phyloP scores from a whole-genome alignment of 1,140 invertebrate genomes.

The Batillaria attramentaria region DNA sequence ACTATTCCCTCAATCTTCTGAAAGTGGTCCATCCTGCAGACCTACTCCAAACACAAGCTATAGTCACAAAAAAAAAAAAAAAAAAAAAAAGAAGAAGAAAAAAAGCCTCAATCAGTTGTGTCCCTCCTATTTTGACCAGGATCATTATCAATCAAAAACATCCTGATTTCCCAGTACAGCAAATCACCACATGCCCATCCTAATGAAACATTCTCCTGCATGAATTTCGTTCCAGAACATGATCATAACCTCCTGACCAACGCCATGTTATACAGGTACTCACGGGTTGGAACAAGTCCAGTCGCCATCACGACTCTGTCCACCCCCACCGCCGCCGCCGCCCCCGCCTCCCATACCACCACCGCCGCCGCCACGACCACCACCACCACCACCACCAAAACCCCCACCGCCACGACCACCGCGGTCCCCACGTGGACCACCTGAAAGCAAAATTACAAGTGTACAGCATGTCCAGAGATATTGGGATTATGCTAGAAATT shows the following conservation, averaged over 20 bases:
- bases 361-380: constrained; percentile 42
- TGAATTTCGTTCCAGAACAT: no score
- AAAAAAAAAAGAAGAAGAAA: no score
- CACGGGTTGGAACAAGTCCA: constrained; percentile 87
- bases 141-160: no score
- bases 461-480: no score
- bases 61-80: no score
- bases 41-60: no score
- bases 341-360: constrained; percentile 42
- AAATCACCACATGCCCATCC: not conserved
- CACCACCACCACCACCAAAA: constrained; percentile 7
- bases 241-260: not conserved
- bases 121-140: not conserved
- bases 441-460: no score
- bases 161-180: no score
- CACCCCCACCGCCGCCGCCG: constrained; percentile 50
- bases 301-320: constrained; percentile 77
- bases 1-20: no score
- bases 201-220: not conserved
- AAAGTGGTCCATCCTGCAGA: no score
- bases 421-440: constrained; percentile 27
- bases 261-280: constrained; percentile 24
- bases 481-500: no score
- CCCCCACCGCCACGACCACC: constrained; percentile 27
- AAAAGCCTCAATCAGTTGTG: not conserved